Conservation (phyloP, 2,888 invertebrate genomes). For the Acrocyrtus sp. region DNA sequence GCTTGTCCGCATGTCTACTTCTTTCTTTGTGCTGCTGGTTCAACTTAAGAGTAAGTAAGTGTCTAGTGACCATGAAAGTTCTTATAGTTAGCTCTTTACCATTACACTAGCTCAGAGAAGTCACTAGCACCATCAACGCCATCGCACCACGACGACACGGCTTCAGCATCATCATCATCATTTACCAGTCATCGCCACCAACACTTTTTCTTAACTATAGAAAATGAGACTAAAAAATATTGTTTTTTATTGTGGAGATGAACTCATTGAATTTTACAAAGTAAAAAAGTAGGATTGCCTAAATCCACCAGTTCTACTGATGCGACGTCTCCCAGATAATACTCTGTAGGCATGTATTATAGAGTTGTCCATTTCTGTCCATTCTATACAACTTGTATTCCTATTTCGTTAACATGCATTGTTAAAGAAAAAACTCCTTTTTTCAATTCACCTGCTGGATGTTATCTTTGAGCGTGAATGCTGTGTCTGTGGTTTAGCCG, state of each 20-base stretch:
- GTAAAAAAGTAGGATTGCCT: not conserved
- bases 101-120: conserved; percentile 1
- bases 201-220: conserved; percentile 4
- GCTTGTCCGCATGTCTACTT: conserved; percentile 8
- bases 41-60: too few relatives aligned
- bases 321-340: too few relatives aligned
- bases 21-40: too few relatives aligned
- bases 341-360: not conserved
- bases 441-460: not conserved
- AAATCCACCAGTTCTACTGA: not conserved
- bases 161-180: not conserved
- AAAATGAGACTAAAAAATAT: conserved; percentile 2
- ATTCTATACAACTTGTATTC: too few relatives aligned
- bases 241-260: too few relatives aligned
- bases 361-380: not conserved
- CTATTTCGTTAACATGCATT: conserved; percentile 26
- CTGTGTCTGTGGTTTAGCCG: too few relatives aligned
- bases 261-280: not conserved
- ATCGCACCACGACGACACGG: too few relatives aligned
- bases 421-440: not conserved
- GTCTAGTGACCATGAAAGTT: conserved; percentile 45
- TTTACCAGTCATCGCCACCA: not conserved
- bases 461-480: not conserved
- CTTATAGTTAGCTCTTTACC: conserved; percentile 23
- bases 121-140: conserved; percentile 43